Evolutionary conservation across 2,797 vertebrate species (phyloP), one percentile per base, ranked within the genome.

Genomic region (Phalloptychus januarius): DNA sequence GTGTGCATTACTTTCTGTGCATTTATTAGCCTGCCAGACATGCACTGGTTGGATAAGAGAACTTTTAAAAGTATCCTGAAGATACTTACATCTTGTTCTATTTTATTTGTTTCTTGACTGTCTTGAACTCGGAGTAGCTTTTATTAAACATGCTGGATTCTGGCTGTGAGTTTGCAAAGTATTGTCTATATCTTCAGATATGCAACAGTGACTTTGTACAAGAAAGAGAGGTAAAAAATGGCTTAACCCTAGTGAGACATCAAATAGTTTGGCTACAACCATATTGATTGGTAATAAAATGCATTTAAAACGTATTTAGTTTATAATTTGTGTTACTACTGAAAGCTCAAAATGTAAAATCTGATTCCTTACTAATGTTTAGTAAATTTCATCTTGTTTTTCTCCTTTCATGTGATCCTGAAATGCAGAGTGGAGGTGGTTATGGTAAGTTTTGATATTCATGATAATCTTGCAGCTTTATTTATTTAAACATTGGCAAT

Each of bases 351-450:
- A 67, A 15, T 48, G 28, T 6, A 18, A n/a, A n/a, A 8, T 40
- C 3, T 67, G 10, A 40, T 36, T 50, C 25, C 8, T 16, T 48
- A 28, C 33, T 61, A 45, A 50, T 67, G 5, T 50, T 18, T 54
- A n/a, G 18, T 82, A 81, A 79, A 31, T 23, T 42, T 72, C 8
- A 31, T 78, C 31, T 72, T 36, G n/a, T 31, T 45, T 78, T 46
- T 25, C 25, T 1, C n/a, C 33, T 38, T 56, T 46, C 36, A 79
- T 89, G 89, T 40, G 3, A 80, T 89, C 79, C 85, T 81, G 54
- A 80, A 73, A 75, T 79, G 80, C 95, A 98, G 95, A 96, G 97
- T 91, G 97, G 97, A 92, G 97, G 97, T 73, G 97, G 97, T 95
- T 99, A 98, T 96, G 98, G 98, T 99, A 95, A 97, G 98, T 94